Evolutionary conservation across 2,797 vertebrate genomes (phyloP), one percentile per base, ranked within the genome.

Genomic region (Miichthys miiuy): DNA sequence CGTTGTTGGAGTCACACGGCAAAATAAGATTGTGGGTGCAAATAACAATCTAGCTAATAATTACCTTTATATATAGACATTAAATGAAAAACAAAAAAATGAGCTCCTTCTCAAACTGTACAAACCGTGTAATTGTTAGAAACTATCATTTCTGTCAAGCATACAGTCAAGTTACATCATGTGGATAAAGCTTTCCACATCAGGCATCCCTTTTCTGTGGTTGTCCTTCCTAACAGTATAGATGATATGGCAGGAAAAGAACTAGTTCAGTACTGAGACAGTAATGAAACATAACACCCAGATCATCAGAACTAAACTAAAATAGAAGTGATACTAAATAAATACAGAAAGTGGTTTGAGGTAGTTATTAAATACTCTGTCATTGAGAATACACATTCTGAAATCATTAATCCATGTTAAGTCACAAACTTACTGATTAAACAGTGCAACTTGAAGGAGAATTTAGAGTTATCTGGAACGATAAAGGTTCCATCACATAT

Each of bases 401-500:
- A 27, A 38, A 38, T 38, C 25, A 9, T 27, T 4, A 8, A 52
- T 27, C 17, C 16, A 14, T 0, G 25, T 17, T 12, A 12, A 38
- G 25, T 58, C 25, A 4, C 13, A 7, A 8, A 97, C 97, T 97
- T 95, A 99, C 98, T 94, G 90, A 99, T 98, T 92, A 99, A 95
- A 83, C 97, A 97, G 93, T 99, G 98, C 80, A 99, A 65, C 75
- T 95, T 94, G 81, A 93, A 96, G 62, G 98, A 97, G 92, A 97
- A 99, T 20, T 96, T 97, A 54, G 98, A 99, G 92, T 95, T 96
- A 81, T 99, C 97, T 0, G 98, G 98, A 93, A 99, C 91, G 12
- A 97, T 97, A 83, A 99, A 99, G 93, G 93, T 97, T 87, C 98
- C 97, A 2, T 99, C 98, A 51, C 98, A 99, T 93, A 99, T 99